Evolutionary conservation across 2,113 vertebrate genomes (phyloP).

Genomic region (Aegotheles bennettii): DNA sequence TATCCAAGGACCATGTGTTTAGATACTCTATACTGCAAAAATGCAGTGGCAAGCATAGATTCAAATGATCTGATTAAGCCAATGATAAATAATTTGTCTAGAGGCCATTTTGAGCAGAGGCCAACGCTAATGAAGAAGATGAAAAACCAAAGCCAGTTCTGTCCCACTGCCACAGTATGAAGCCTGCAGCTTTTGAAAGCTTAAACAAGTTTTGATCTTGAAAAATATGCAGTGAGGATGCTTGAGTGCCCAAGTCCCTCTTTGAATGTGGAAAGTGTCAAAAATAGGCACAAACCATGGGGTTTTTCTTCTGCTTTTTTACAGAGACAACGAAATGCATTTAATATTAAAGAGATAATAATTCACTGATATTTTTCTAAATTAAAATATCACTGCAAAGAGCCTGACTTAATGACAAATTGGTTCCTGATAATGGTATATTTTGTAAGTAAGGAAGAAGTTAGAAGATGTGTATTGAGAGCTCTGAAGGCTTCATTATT

Average conservation of each 20-base stretch:
- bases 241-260: neutral
- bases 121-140: neutral
- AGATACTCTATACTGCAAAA: neutral
- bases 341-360: neutral
- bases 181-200: neutral
- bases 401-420: neutral
- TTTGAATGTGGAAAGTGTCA: neutral
- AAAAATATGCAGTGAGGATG: neutral
- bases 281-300: neutral
- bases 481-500: neutral
- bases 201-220: neutral
- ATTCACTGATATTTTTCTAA: neutral
- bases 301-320: neutral
- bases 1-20: neutral
- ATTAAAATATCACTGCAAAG: neutral
- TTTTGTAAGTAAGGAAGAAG: neutral
- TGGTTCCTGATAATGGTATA: neutral
- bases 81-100: slow-evolving; percentile 12
- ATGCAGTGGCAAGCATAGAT: neutral
- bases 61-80: neutral
- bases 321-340: neutral
- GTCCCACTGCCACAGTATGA: neutral
- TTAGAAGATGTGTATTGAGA: neutral
- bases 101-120: neutral
- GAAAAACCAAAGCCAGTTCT: neutral